Conservation (phyloP, 2,113 vertebrate genomes). For the Thomomys bottae region DNA sequence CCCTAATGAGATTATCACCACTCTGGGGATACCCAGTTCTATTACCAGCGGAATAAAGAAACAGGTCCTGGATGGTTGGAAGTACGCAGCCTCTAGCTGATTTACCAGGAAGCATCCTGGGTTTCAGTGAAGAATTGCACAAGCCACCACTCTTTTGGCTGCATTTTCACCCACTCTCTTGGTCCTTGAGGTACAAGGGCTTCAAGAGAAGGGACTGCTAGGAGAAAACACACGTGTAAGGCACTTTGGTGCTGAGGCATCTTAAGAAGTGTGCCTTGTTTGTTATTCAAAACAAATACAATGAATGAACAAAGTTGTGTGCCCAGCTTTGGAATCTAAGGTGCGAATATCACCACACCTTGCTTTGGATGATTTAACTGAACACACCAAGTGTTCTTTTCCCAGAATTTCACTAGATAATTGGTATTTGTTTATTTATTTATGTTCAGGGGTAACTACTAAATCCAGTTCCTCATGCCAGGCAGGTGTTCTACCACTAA, state of each 20-base stretch:
- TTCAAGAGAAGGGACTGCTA: not conserved
- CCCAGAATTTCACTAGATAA: too few species aligned
- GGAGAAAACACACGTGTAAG: not conserved
- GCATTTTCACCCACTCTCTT: not conserved
- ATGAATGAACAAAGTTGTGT: not conserved
- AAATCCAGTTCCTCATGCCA: too few species aligned
- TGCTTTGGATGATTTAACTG: too few species aligned
- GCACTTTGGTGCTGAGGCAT: not conserved
- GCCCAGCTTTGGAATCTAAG: too few species aligned
- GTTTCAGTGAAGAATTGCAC: not conserved
- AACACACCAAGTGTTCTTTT: too few species aligned
- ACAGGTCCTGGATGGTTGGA: too few species aligned
- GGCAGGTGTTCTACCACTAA: too few species aligned
- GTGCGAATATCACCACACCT: too few species aligned
- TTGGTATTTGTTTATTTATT: too few species aligned
- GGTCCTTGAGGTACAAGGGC: not conserved
- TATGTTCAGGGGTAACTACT: too few species aligned
- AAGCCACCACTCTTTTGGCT: not conserved
- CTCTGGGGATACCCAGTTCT: not conserved
- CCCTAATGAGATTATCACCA: slow-evolving; percentile 31
- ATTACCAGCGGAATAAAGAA: not conserved
- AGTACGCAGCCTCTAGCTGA: not conserved
- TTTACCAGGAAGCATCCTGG: not conserved
- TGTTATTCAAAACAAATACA: not conserved
- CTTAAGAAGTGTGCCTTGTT: not conserved